Evolutionary conservation across 2,888 invertebrate genomes (phyloP).

Genomic region (Sarcophaga rosellei): DNA sequence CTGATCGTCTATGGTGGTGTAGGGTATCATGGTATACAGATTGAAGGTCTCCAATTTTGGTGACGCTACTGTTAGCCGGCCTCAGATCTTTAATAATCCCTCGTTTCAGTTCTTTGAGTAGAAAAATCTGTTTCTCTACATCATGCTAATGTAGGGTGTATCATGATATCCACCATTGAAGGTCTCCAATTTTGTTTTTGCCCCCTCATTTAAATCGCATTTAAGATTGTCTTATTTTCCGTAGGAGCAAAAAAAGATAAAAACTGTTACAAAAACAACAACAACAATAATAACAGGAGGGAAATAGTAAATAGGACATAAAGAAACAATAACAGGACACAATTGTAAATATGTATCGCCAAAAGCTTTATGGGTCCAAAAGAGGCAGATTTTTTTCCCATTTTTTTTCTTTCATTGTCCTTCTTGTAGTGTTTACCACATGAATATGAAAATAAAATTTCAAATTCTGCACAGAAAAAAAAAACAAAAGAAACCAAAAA

Average conservation of each 20-base stretch:
- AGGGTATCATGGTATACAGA: no score
- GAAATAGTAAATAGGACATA: background rate
- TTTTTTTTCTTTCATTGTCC: background rate
- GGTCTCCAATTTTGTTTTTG: no score
- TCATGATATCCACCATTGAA: no score
- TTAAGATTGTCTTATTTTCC: no score
- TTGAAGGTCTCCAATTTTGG: no score
- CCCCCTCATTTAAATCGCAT: no score
- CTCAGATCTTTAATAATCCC: no score
- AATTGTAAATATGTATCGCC: conserved; percentile 34
- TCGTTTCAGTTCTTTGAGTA: no score
- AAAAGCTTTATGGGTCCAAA: conserved; percentile 34
- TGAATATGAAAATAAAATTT: conserved; percentile 37
- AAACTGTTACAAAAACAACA: background rate
- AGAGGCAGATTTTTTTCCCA: background rate
- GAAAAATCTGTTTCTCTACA: no score
- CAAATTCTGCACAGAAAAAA: background rate
- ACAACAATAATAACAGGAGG: background rate
- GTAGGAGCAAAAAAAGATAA: background rate
- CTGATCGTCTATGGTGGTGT: no score
- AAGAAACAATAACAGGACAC: conserved; percentile 15
- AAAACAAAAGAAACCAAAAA: background rate
- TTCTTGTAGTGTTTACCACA: conserved; percentile 12
- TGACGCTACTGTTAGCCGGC: no score
- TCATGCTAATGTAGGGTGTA: no score